Evolutionary conservation across 1,140 invertebrate genomes (phyloP).

Genomic region (Lepidurus couesii): DNA sequence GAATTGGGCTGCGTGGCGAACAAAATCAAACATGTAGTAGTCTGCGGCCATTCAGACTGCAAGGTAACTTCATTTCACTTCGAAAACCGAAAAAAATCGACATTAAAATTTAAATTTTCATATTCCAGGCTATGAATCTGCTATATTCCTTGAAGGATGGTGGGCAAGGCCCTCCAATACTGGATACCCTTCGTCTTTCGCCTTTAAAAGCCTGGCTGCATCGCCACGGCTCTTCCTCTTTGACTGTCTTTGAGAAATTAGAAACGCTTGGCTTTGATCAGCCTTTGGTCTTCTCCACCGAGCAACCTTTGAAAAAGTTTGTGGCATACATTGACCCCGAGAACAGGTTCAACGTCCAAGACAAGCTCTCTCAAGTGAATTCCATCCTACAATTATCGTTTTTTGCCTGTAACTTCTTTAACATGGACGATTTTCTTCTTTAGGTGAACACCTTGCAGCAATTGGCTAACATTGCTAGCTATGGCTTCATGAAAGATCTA

Average conservation of each 20-base stretch:
- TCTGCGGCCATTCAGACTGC: slow-evolving; percentile 95
- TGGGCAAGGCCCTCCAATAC: slow-evolving; percentile 61
- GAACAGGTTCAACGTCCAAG: slow-evolving; percentile 77
- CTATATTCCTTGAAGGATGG: slow-evolving; percentile 74
- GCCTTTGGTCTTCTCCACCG: slow-evolving; percentile 76
- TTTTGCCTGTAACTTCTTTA: slow-evolving; percentile 21
- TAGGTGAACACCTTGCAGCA: slow-evolving; percentile 90
- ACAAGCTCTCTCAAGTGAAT: slow-evolving; percentile 84
- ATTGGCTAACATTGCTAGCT: slow-evolving; percentile 88
- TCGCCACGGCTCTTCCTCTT: slow-evolving; percentile 71
- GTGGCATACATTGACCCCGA: slow-evolving; percentile 91
- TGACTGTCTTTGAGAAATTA: slow-evolving; percentile 75
- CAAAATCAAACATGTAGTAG: slow-evolving; percentile 85
- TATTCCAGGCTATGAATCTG: slow-evolving; percentile 76
- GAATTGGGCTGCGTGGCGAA: slow-evolving; percentile 91
- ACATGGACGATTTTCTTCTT: slow-evolving; percentile 39
- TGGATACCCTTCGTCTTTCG: slow-evolving; percentile 73
- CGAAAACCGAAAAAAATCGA: background rate
- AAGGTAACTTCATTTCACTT: slow-evolving; percentile 53
- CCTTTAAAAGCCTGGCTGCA: slow-evolving; percentile 87
- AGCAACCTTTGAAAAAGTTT: slow-evolving; percentile 78
- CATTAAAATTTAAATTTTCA: slow-evolving; percentile 25
- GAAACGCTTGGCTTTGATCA: slow-evolving; percentile 60
- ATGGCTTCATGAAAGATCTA: slow-evolving; percentile 80
- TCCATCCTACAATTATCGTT: slow-evolving; percentile 19